A percentile compares a stretch with the other conserved stretches of the same genome.
Evolutionary conservation across 2,888 invertebrate genomes (phyloP).

Genomic region (Hetaerina titia): DNA sequence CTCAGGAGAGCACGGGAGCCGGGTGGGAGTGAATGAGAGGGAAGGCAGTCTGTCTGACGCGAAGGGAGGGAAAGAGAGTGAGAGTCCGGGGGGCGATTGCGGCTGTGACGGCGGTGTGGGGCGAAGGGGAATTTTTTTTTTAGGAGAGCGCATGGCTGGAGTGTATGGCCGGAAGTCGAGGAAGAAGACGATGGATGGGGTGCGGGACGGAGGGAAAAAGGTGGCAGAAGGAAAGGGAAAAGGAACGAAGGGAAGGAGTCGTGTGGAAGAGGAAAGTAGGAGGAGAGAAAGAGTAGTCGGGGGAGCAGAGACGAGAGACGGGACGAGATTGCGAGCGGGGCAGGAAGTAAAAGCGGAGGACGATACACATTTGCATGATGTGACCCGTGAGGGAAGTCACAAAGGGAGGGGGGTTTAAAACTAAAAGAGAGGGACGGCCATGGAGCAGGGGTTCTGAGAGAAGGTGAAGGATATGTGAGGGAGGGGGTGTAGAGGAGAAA

Average conservation of each 20-base stretch:
- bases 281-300: not conserved
- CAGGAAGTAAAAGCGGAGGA: conserved; percentile 45
- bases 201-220: not conserved
- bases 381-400: conserved; percentile 59
- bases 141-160: not conserved
- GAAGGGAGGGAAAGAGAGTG: not conserved
- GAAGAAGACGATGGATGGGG: not conserved
- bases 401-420: conserved; percentile 5
- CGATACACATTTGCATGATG: conserved; percentile 60
- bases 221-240: not conserved
- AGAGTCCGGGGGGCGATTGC: not conserved
- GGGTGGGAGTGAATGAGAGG: not conserved
- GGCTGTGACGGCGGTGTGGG: conserved; percentile 45
- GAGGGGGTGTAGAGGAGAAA: not conserved
- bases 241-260: not conserved
- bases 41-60: not conserved
- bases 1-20: not conserved
- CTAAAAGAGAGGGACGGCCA: not conserved
- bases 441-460: not conserved
- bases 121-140: not conserved
- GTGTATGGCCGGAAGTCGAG: not conserved
- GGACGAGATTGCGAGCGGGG: conserved; percentile 25
- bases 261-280: not conserved
- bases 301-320: not conserved
- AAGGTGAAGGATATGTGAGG: not conserved